Conservation (phyloP, 2,888 invertebrate genomes). For the Pasiphila rectangulata region DNA sequence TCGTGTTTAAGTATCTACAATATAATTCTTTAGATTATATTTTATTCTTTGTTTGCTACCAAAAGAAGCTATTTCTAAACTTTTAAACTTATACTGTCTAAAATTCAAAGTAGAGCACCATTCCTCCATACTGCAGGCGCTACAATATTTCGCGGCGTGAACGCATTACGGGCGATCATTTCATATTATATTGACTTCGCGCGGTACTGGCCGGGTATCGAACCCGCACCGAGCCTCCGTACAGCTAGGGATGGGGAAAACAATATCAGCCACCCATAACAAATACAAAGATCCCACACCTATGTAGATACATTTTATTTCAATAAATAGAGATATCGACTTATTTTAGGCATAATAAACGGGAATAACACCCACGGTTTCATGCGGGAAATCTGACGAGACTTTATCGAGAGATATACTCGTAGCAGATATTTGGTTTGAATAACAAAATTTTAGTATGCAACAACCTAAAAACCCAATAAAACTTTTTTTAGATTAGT, state of each 20-base stretch:
- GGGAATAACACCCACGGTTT: too few relatives aligned
- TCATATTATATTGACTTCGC: constrained; percentile 64
- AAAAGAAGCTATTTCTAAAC: too few relatives aligned
- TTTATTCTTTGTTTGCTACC: too few relatives aligned
- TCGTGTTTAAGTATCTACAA: too few relatives aligned
- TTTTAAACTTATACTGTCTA: too few relatives aligned
- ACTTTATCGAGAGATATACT: too few relatives aligned
- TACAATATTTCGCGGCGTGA: constrained; percentile 66
- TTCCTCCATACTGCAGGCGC: constrained; percentile 31
- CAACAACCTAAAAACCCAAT: neutral
- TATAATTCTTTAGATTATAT: neutral
- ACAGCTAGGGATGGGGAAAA: constrained; percentile 16
- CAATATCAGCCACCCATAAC: constrained; percentile 4
- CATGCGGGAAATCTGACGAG: too few relatives aligned
- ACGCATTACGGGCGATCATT: constrained; percentile 73
- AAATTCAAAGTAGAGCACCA: constrained; percentile 42
- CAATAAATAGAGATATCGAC: too few relatives aligned
- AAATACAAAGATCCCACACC: too few relatives aligned
- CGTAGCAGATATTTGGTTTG: too few relatives aligned
- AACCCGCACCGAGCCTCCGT: constrained; percentile 40
- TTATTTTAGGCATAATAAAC: neutral
- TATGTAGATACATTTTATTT: too few relatives aligned
- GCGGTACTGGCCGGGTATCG: constrained; percentile 53
- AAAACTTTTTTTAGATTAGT: neutral
- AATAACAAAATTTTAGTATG: too few relatives aligned